Evolutionary conservation across 2,113 vertebrate species (phyloP).

Genomic region (Tricholaema leucomelas): DNA sequence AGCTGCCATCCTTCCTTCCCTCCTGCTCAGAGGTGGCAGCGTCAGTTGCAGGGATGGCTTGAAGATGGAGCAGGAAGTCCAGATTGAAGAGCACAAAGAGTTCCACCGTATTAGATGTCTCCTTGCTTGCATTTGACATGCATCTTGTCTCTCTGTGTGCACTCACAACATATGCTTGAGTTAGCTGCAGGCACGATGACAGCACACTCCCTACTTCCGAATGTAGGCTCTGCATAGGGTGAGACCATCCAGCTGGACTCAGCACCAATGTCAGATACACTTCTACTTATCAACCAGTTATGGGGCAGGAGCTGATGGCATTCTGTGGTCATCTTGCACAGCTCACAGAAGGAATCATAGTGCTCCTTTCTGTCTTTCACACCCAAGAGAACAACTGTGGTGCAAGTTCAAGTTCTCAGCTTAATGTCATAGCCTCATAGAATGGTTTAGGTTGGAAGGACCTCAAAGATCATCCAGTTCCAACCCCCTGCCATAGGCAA

Average conservation of each 20-base stretch:
- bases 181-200: background rate
- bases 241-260: background rate
- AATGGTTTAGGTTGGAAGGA: too few species aligned
- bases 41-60: background rate
- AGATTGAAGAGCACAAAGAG: background rate
- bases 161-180: background rate
- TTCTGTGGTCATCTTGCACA: background rate
- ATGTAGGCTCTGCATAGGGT: background rate
- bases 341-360: background rate
- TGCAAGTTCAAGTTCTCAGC: background rate
- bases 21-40: background rate
- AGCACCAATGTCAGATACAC: background rate
- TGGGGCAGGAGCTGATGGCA: background rate
- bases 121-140: background rate
- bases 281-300: background rate
- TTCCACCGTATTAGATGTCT: background rate
- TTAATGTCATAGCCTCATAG: too few species aligned
- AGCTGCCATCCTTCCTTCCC: background rate
- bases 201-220: background rate
- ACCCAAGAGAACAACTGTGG: background rate
- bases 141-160: background rate
- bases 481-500: too few species aligned
- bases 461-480: too few species aligned
- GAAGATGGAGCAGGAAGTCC: background rate
- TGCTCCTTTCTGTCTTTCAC: background rate